Evolutionary conservation across 2,113 vertebrate species (phyloP).

Genomic region (Phyllostomus hastatus): DNA sequence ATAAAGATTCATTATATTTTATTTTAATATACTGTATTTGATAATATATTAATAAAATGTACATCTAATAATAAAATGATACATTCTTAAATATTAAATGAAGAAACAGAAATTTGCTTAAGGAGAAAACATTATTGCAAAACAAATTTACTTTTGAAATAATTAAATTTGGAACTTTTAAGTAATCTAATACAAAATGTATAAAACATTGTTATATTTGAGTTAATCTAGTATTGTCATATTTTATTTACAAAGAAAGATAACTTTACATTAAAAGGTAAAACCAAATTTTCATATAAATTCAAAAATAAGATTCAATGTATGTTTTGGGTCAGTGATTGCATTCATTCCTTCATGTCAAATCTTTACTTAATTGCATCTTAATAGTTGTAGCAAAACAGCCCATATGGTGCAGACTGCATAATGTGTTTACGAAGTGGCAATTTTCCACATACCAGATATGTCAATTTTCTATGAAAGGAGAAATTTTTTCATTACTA

Average conservation of each 20-base stretch:
- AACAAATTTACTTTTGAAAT: background rate
- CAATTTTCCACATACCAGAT: slow-evolving; percentile 26
- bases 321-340: background rate
- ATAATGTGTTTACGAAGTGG: slow-evolving; percentile 62
- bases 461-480: slow-evolving; percentile 62
- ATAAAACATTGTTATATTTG: background rate
- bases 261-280: background rate
- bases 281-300: background rate
- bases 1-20: background rate
- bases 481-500: slow-evolving; percentile 57
- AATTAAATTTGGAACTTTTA: background rate
- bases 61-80: background rate
- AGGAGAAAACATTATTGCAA: background rate
- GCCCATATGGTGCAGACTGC: background rate
- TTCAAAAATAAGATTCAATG: slow-evolving; percentile 16
- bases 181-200: background rate
- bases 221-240: background rate
- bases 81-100: background rate
- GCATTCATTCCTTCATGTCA: slow-evolving; percentile 1
- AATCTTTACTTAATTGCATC: slow-evolving; percentile 50
- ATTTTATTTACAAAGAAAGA: background rate
- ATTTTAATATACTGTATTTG: background rate
- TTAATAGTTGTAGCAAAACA: slow-evolving; percentile 40
- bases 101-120: background rate
- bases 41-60: background rate